A percentile compares a stretch with the other conserved stretches of the same genome.
phyloP scores from a whole-genome alignment of 2,888 invertebrate genomes.

The Aphidius colemani region DNA sequence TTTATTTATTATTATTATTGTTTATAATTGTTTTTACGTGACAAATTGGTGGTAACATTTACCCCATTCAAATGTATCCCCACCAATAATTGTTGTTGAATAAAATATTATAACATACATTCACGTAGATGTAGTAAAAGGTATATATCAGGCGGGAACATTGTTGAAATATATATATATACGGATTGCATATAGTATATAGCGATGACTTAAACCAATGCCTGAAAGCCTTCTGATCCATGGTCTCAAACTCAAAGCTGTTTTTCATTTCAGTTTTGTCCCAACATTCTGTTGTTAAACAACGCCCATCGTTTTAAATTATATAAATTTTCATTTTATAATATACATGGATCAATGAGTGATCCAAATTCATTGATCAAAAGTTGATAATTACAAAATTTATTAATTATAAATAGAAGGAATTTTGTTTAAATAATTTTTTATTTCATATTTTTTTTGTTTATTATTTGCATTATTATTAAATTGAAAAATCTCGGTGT shows the following conservation, averaged over 20 bases:
- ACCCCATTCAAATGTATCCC: no score
- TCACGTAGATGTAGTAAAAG: neutral
- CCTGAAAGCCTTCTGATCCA: neutral
- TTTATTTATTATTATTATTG: no score
- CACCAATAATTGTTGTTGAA: no score
- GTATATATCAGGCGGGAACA: constrained; percentile 11
- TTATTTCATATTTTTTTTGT: neutral
- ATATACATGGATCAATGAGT: no score
- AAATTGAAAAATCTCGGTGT: neutral
- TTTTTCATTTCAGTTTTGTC: constrained; percentile 37
- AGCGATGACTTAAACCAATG: constrained; percentile 73
- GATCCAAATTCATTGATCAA: no score
- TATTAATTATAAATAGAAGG: neutral
- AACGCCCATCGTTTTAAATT: neutral
- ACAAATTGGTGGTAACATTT: no score
- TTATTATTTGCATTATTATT: neutral
- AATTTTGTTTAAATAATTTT: neutral
- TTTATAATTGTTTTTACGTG: no score
- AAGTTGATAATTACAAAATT: no score
- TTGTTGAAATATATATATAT: constrained; percentile 7
- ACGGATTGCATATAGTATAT: constrained; percentile 71
- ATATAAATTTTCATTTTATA: no score
- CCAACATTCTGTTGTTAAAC: constrained; percentile 29
- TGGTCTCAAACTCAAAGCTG: constrained; percentile 26
- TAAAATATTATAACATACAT: no score